Percentiles rank a stretch among this genome's conserved stretches.
These are phyloP conservation scores for Fistularia commersonii DNA, from an alignment of 2,797 vertebrate genomes.

Conservation along the genomic window DNA sequence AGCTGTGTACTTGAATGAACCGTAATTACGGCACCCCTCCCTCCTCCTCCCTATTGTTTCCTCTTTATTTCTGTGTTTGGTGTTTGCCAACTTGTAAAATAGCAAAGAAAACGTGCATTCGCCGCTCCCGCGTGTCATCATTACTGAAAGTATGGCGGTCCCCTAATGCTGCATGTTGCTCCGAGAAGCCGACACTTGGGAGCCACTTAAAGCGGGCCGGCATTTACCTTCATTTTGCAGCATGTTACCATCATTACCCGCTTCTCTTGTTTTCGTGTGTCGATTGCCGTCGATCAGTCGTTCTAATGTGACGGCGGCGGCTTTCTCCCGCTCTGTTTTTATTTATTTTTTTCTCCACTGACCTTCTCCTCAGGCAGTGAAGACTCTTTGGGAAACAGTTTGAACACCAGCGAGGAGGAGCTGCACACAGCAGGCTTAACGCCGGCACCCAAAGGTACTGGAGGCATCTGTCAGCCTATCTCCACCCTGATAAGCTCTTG, in stretches of 20 bases:
- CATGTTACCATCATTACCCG: slow-evolving; percentile 12
- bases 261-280: slow-evolving; percentile 21
- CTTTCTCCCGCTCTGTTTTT: slow-evolving; percentile 21
- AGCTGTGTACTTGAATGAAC: slow-evolving; percentile 35
- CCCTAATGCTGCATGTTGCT: slow-evolving; percentile 26
- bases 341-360: slow-evolving; percentile 31
- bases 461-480: slow-evolving; percentile 37
- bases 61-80: slow-evolving; percentile 1
- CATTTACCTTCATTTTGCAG: slow-evolving; percentile 39
- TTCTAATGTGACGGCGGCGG: slow-evolving; percentile 4
- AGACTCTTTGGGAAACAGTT: slow-evolving; percentile 75
- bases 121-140: slow-evolving; percentile 49
- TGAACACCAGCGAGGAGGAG: slow-evolving; percentile 80
- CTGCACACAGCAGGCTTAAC: slow-evolving; percentile 71
- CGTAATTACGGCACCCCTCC: slow-evolving; percentile 37
- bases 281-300: too few species aligned
- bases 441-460: slow-evolving; percentile 70
- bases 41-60: slow-evolving; percentile 2
- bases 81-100: slow-evolving; percentile 34
- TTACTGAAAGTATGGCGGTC: slow-evolving; percentile 52
- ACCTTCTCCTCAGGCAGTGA: slow-evolving; percentile 67
- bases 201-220: slow-evolving; percentile 24
- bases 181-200: slow-evolving; percentile 35
- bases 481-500: slow-evolving; percentile 44
- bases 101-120: slow-evolving; percentile 43